These are phyloP conservation scores for Mesodorylaimus sp. DNA, from an alignment of 2,888 invertebrate genomes.

Conservation along the genomic window DNA sequence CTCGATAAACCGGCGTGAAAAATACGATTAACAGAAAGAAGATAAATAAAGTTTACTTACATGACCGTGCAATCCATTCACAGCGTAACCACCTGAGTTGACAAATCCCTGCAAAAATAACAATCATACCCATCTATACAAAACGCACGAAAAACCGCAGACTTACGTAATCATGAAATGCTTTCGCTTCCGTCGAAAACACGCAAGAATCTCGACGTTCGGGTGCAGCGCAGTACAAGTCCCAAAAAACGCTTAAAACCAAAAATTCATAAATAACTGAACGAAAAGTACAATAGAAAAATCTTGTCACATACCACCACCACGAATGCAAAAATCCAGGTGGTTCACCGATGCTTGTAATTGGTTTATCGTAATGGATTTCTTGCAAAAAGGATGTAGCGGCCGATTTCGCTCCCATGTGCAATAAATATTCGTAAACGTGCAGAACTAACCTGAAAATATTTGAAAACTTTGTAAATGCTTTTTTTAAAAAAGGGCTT, in stretches of 20 bases:
- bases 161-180: slow-evolving; percentile 93
- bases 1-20: too few species aligned
- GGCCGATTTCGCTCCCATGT: slow-evolving; percentile 96
- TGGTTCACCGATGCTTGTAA: slow-evolving; percentile 89
- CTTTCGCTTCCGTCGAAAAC: slow-evolving; percentile 97
- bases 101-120: too few species aligned
- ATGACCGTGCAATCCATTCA: too few species aligned
- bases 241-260: slow-evolving; percentile 77
- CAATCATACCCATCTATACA: too few species aligned
- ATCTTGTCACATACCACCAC: slow-evolving; percentile 64
- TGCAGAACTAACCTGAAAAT: slow-evolving; percentile 72
- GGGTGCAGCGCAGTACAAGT: slow-evolving; percentile 96
- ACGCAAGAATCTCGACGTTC: slow-evolving; percentile 93
- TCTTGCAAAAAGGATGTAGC: slow-evolving; percentile 98
- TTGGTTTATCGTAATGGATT: slow-evolving; percentile 75
- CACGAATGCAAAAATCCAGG: slow-evolving; percentile 97
- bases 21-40: too few species aligned
- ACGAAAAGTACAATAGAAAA: too few species aligned
- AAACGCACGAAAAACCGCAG: too few species aligned
- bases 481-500: too few species aligned
- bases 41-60: too few species aligned
- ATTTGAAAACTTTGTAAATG: too few species aligned
- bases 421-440: slow-evolving; percentile 96
- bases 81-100: too few species aligned
- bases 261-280: too few species aligned